Evolutionary conservation across 2,113 vertebrate genomes (phyloP), one percentile per base, ranked within the genome.

Genomic region (Trichomycterus rosablanca): DNA sequence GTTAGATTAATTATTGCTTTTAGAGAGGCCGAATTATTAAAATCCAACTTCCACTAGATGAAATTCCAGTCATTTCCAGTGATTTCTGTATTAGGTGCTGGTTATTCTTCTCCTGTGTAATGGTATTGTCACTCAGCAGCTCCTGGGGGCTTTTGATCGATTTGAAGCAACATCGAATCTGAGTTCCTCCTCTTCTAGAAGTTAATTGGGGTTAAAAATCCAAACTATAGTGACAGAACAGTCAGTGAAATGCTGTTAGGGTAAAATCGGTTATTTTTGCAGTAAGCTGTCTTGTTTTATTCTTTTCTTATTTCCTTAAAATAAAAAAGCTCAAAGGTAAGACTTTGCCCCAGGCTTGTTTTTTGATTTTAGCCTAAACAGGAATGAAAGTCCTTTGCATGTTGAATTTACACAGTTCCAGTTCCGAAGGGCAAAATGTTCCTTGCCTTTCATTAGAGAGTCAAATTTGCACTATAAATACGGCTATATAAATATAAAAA

Each of bases 141-240:
- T n/a, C n/a, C n/a, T n/a, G n/a, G n/a, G n/a, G n/a, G n/a, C n/a
- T n/a, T n/a, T n/a, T n/a, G n/a, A n/a, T 23, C 57, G 50, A 73
- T 63, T 74, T 66, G 64, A 3, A 1, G n/a, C 15, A 70, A 45
- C 67, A 75, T 75, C 72, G 70, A 58, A 75, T n/a, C n/a, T n/a
- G n/a, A n/a, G n/a, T n/a, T n/a, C 68, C 66, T 46, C 35, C 49
- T 61, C 42, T 72, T 32, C 14, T 23, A 50, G 52, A 65, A 74
- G 65, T 78, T 75, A 79, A 79, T 80, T 72, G 66, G 66, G 75
- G 74, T 79, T 9, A 14, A n/a, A n/a, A n/a, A n/a, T n/a, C n/a
- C n/a, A 67, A 67, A 23, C 54, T 30, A 35, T 37, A 18, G 54
- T 12, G 49, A 54, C 23, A 2, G 43, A 54, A 12, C 63, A 70